Evolutionary conservation across 2,797 vertebrate species (phyloP), one percentile per base, ranked within the genome.

Genomic region (Neosilurus mollespiculum): DNA sequence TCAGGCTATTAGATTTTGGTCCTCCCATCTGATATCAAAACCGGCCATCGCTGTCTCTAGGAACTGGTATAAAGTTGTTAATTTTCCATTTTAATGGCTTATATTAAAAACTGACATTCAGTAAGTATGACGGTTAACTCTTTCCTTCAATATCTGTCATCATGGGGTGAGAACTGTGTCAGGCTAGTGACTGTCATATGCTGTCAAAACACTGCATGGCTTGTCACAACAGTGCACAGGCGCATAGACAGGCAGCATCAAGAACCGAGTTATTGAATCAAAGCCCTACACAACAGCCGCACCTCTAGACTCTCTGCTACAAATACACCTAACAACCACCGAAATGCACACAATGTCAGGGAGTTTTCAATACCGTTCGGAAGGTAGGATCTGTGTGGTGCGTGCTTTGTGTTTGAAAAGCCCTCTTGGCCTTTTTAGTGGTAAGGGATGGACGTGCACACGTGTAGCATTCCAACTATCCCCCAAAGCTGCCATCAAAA

Each of bases 401-500:
- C 65, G 64, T 43, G 37, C 67, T 82, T 87, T 82, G 34, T 4
- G 51, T 26, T 78, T 58, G 24, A 49, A 72, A 75, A 75, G 75
- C 43, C 54, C 30, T 71, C 59, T 37, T 70, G 49, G 79, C 66
- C 82, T 69, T 85, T 84, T 75, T 26, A 69, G 73, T 70, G 56
- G 54, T 66, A 34, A 59, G 37, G 58, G 54, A 85, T 53, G 81
- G 75, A 85, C 69, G 11, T 61, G 53, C 59, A 70, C 64, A 69
- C 24, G 54, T 43, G 58, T 43, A 82, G 26, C 56, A 67, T 84
- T 83, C 80, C 59, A 54, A 72, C 76, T 81, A 34, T 64, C 18
- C 75, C 81, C 89, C 86, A 84, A 86, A 84, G 89, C 86, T 88
- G 90, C 88, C 92, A 90, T 88, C 86, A 86, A 85, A 86, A 88